Conservation (phyloP, 53 echinoderm and acorn worm species). For the Echinarachnius parma region DNA sequence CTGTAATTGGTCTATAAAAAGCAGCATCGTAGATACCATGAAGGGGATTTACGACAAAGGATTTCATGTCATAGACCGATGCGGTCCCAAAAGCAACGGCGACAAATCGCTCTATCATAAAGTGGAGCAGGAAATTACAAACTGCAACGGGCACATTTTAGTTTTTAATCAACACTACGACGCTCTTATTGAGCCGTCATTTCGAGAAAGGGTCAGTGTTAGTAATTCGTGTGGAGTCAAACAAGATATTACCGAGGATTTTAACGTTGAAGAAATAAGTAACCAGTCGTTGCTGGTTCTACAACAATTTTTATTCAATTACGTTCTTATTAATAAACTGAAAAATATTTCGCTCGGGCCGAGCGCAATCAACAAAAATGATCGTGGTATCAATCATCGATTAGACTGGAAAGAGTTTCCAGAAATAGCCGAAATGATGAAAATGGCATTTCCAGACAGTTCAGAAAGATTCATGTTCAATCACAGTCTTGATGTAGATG, state of each 20-base stretch:
- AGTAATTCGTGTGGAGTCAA: background rate
- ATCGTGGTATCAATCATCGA: background rate
- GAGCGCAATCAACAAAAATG: background rate
- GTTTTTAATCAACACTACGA: slow-evolving; percentile 6
- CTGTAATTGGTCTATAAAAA: background rate
- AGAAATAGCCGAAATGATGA: background rate
- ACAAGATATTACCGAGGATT: background rate
- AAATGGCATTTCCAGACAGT: background rate
- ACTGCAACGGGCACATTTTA: background rate
- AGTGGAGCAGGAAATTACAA: slow-evolving; percentile 1
- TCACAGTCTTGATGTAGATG: background rate
- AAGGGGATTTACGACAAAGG: slow-evolving; percentile 1
- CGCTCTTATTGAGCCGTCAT: background rate
- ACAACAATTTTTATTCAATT: background rate
- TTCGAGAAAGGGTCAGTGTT: background rate
- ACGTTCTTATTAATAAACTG: background rate
- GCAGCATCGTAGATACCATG: background rate
- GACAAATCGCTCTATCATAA: background rate
- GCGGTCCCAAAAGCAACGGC: background rate
- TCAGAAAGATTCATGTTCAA: too few species aligned
- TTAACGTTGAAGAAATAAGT: background rate
- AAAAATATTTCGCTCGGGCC: background rate
- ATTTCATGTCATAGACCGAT: background rate
- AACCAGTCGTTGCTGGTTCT: background rate
- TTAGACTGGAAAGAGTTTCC: slow-evolving; percentile 6